These are phyloP conservation scores for Sesia apiformis DNA, from an alignment of 2,888 invertebrate genomes.

Conservation along the genomic window DNA sequence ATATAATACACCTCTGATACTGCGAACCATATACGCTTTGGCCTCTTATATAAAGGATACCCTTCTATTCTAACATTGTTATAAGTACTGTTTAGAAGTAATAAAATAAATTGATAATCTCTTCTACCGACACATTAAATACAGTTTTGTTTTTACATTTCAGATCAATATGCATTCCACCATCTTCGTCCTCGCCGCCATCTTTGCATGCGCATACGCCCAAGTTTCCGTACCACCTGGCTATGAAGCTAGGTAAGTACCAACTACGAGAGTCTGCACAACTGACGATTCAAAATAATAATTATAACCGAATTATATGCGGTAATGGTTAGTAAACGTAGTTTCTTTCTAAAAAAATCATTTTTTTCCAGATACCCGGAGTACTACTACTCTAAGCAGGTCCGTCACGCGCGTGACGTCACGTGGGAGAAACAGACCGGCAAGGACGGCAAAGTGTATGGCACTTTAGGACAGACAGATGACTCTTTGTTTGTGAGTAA, in stretches of 20 bases:
- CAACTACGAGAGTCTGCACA: neutral
- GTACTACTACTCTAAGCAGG: constrained; percentile 15
- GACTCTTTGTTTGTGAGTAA: constrained; percentile 13
- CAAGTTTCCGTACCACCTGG: constrained; percentile 22
- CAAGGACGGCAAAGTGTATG: constrained; percentile 13
- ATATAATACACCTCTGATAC: no score
- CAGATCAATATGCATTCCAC: constrained; percentile 3
- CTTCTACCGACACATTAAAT: no score
- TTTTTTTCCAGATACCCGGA: constrained; percentile 17
- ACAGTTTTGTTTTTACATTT: neutral
- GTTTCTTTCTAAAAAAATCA: no score
- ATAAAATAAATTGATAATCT: no score
- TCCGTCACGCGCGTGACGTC: constrained; percentile 21
- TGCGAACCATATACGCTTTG: no score
- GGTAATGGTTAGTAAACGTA: no score
- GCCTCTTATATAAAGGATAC: no score
- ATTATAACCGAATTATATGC: no score
- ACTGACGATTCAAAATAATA: neutral
- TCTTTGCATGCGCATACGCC: constrained; percentile 11
- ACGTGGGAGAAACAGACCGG: constrained; percentile 16
- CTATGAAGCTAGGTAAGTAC: constrained; percentile 16
- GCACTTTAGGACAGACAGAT: constrained; percentile 14
- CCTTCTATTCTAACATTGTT: no score
- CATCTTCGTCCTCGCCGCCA: constrained; percentile 2
- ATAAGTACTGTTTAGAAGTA: no score